phyloP scores from a whole-genome alignment of 2,797 vertebrate species.

The Bovichtus variegatus region DNA sequence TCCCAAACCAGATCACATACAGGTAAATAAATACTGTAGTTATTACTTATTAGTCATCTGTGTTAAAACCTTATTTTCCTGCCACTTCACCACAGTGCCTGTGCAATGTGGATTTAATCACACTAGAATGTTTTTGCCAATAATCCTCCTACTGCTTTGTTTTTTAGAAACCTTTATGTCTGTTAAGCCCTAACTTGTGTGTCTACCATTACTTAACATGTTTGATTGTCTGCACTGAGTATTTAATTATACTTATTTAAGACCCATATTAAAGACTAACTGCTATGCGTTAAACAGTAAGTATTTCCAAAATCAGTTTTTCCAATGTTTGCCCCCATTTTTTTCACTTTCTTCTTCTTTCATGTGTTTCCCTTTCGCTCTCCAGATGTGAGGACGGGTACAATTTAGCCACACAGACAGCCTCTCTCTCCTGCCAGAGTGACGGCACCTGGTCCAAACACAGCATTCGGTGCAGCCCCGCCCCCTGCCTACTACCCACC shows the following conservation, averaged over 20 bases:
- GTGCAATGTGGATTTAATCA: not conserved
- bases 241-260: not conserved
- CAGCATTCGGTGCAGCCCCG: constrained; percentile 87
- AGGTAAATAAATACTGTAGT: constrained; percentile 89
- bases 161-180: too few species aligned
- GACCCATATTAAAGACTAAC: not conserved
- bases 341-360: not conserved
- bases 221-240: too few species aligned
- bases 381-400: constrained; percentile 93
- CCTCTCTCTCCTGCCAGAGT: constrained; percentile 87
- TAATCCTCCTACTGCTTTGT: too few species aligned
- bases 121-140: too few species aligned
- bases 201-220: too few species aligned
- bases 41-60: not conserved
- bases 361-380: not conserved
- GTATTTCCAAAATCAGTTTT: too few species aligned
- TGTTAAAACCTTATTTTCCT: not conserved
- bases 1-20: constrained; percentile 90
- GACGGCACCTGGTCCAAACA: constrained; percentile 92
- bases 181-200: too few species aligned
- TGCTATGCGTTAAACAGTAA: not conserved
- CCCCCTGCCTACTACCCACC: constrained; percentile 86
- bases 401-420: constrained; percentile 77
- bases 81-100: not conserved
- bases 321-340: not conserved